Conservation (phyloP, 1,140 invertebrate genomes). For the Drosophila triauraria region DNA sequence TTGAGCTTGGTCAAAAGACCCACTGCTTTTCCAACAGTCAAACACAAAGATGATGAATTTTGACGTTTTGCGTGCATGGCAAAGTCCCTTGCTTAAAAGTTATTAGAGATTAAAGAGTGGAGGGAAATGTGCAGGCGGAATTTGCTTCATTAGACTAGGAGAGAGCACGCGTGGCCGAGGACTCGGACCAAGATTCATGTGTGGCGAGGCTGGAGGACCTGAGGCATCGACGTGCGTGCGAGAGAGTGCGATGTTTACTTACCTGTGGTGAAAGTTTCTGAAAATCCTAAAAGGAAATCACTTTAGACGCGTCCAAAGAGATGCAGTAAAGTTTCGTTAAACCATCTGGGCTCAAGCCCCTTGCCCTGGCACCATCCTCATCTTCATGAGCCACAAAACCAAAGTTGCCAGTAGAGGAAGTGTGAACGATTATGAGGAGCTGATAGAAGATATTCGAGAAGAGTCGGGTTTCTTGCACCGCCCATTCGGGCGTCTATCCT, state of each 20-base stretch:
- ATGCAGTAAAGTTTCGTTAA: conserved; percentile 64
- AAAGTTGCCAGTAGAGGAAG: conserved; percentile 58
- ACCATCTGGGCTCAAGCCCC: conserved; percentile 3
- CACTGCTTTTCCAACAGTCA: conserved; percentile 21
- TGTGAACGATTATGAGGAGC: conserved; percentile 73
- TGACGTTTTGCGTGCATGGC: conserved; percentile 72
- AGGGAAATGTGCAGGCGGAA: conserved; percentile 58
- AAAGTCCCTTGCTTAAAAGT: conserved; percentile 83
- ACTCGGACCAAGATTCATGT: conserved; percentile 38
- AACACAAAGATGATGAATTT: conserved; percentile 70
- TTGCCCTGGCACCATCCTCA: neutral
- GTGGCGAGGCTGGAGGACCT: conserved; percentile 17
- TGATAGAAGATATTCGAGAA: conserved; percentile 37
- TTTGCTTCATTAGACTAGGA: conserved; percentile 67
- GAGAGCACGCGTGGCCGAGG: conserved; percentile 18
- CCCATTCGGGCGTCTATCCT: conserved; percentile 6
- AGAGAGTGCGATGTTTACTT: conserved; percentile 65
- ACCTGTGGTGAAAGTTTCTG: conserved; percentile 80
- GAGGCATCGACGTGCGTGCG: conserved; percentile 22
- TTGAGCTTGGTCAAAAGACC: conserved; percentile 25
- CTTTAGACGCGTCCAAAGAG: conserved; percentile 77
- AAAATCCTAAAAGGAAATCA: conserved; percentile 84
- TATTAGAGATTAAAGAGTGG: conserved; percentile 79
- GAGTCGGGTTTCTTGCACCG: neutral
- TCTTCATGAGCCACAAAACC: conserved; percentile 28